A percentile compares a stretch with the other conserved stretches of the same genome.
phyloP scores from a whole-genome alignment of 2,888 invertebrate species.

The Entomobrya proxima region DNA sequence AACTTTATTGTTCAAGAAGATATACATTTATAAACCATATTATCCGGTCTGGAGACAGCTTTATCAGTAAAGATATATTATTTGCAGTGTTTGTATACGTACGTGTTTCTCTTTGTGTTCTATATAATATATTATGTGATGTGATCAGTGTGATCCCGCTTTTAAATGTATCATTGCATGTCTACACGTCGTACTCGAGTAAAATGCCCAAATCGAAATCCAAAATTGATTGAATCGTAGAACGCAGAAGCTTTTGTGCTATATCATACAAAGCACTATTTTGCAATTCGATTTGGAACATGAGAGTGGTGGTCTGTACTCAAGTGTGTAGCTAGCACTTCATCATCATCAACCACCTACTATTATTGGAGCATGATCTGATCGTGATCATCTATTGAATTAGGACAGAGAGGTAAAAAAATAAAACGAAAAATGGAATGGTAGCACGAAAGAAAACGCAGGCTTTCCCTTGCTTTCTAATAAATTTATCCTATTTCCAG shows the following conservation, averaged over 20 bases:
- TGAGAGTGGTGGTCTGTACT: too few species aligned
- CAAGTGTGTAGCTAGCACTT: too few species aligned
- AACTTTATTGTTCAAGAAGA: too few species aligned
- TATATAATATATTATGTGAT: neutral
- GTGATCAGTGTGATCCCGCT: too few species aligned
- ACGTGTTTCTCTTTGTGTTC: neutral
- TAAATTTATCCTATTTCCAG: neutral
- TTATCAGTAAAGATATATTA: too few species aligned
- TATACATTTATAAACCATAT: too few species aligned
- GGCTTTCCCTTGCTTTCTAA: neutral
- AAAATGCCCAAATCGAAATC: neutral
- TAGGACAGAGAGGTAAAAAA: neutral
- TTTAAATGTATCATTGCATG: neutral
- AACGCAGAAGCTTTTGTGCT: neutral
- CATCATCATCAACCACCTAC: constrained; percentile 13
- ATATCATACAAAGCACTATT: neutral
- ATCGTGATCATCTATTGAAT: neutral
- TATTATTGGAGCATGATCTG: neutral
- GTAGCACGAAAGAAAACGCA: constrained; percentile 31
- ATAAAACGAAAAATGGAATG: constrained; percentile 42
- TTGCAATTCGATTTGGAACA: neutral
- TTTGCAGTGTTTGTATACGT: too few species aligned
- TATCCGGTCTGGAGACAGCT: too few species aligned
- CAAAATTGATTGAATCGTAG: constrained; percentile 29
- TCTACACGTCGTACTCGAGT: constrained; percentile 13